phyloP scores from a whole-genome alignment of 2,797 vertebrate species.

The Lagodon rhomboides region DNA sequence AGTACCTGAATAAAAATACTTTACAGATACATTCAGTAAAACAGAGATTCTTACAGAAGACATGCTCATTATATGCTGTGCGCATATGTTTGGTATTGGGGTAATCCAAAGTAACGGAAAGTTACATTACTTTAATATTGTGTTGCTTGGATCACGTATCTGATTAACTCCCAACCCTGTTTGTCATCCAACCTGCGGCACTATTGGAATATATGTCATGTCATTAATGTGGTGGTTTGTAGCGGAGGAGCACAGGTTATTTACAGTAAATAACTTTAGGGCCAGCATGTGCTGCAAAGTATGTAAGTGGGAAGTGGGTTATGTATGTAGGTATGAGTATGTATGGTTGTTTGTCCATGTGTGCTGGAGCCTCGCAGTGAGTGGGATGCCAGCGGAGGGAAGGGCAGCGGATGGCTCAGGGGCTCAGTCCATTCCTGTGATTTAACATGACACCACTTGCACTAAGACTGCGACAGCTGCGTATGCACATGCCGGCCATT shows the following conservation, averaged over 20 bases:
- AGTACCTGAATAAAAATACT: too few relatives aligned
- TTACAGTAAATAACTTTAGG: conserved; percentile 58
- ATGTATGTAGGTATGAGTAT: conserved; percentile 62
- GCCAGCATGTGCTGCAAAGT: conserved; percentile 60
- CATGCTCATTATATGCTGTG: too few relatives aligned
- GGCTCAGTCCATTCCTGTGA: conserved; percentile 83
- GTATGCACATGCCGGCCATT: conserved; percentile 82
- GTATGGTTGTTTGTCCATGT: conserved; percentile 68
- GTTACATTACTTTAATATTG: too few relatives aligned
- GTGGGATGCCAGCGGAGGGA: conserved; percentile 82
- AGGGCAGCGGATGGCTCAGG: conserved; percentile 79
- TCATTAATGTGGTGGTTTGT: conserved; percentile 50
- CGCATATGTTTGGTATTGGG: too few relatives aligned
- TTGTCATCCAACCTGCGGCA: conserved; percentile 1
- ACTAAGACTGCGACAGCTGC: conserved; percentile 88
- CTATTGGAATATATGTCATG: conserved; percentile 31
- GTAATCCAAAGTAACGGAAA: too few relatives aligned
- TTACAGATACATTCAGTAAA: too few relatives aligned
- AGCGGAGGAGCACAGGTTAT: conserved; percentile 35
- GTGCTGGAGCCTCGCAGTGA: conserved; percentile 56
- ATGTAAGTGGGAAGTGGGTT: conserved; percentile 76
- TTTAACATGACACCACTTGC: conserved; percentile 88
- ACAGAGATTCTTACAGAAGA: too few relatives aligned
- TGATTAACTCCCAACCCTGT: too few relatives aligned
- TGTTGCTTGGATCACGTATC: too few relatives aligned